Base-by-base conservation (phyloP, 1,140 invertebrate genomes). In the Brachionus asplanchnoidis region DNA sequence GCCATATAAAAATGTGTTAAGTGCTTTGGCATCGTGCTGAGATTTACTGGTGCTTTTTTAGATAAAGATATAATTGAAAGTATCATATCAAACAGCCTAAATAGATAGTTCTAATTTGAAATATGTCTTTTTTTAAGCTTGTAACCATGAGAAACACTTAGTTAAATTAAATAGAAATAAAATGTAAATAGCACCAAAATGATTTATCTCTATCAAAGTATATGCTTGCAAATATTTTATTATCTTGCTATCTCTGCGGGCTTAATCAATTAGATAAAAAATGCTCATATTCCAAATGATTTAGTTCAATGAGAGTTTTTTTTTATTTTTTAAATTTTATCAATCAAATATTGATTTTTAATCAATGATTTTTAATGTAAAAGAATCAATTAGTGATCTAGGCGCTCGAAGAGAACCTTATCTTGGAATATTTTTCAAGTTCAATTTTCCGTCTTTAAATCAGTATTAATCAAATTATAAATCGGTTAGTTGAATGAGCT, bases 221-320 rank as follows among this genome's bases (percentile, higher is more conserved):
- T 68, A 32, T 68, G 26, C 14, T 68, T 68, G 32, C 26, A 68
- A 68, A 68, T 68, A 68, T 68, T 68, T 68, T 28, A 68, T 32
- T 68, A 73, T 73, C 36, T 73, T 42, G 28, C 20, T 73, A 73
- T 73, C 68, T 73, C 68, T 40, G 32, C 40, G 17, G 68, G 40
- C 68, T 73, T 42, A 73, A 73, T 73, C 68, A 73, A 73, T 73
- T 73, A 73, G 68, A 73, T 73, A 73, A 73, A 73, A 73, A 42
- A 73, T 73, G 40, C 40, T 73, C 68, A 77, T 77, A 77, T 77
- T 77, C 73, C 73, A 77, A 77, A 46, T 77, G 73, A 46, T 77
- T 77, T 77, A 50, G 12, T 77, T 75, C 36, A 11, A 68, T 28
- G 12, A 40, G 68, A 73, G 36, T 20, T 36, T 68, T 46, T 60